These are phyloP conservation scores for Drosophila athabasca DNA, from an alignment of 1,140 invertebrate genomes.

Conservation along the genomic window DNA sequence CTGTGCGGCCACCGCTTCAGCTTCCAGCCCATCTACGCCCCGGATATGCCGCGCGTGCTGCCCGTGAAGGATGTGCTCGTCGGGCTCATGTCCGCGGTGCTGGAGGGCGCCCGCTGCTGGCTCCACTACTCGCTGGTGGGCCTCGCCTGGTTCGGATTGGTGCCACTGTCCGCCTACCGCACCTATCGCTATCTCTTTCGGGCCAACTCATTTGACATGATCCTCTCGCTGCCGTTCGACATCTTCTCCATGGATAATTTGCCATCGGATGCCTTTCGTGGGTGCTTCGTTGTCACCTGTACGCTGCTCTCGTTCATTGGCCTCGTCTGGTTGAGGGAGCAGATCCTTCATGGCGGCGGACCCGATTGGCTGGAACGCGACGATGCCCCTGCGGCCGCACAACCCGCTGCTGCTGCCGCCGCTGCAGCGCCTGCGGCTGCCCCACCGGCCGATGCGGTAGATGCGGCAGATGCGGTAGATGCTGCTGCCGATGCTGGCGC, in stretches of 20 bases:
- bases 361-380: constrained; percentile 96
- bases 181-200: constrained; percentile 97
- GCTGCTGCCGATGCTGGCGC: constrained; percentile 36
- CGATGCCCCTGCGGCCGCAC: constrained; percentile 82
- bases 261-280: constrained; percentile 96
- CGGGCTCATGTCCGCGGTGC: constrained; percentile 94
- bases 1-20: constrained; percentile 98
- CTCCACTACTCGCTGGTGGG: constrained; percentile 98
- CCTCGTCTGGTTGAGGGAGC: constrained; percentile 98
- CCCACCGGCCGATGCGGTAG: constrained; percentile 76
- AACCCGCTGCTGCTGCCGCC: constrained; percentile 59
- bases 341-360: constrained; percentile 98
- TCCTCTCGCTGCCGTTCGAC: constrained; percentile 94
- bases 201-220: constrained; percentile 93
- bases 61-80: constrained; percentile 92
- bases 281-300: constrained; percentile 98
- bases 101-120: constrained; percentile 97
- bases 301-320: constrained; percentile 98
- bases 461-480: constrained; percentile 39
- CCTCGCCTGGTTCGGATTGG: constrained; percentile 97
- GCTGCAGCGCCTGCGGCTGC: constrained; percentile 74
- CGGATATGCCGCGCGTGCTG: constrained; percentile 98
- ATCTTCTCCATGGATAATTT: constrained; percentile 97
- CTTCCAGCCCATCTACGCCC: constrained; percentile 99
- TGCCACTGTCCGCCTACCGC: constrained; percentile 97